Evolutionary conservation across 1,140 invertebrate species (phyloP).

Genomic region (Trichonephila inaurata): DNA sequence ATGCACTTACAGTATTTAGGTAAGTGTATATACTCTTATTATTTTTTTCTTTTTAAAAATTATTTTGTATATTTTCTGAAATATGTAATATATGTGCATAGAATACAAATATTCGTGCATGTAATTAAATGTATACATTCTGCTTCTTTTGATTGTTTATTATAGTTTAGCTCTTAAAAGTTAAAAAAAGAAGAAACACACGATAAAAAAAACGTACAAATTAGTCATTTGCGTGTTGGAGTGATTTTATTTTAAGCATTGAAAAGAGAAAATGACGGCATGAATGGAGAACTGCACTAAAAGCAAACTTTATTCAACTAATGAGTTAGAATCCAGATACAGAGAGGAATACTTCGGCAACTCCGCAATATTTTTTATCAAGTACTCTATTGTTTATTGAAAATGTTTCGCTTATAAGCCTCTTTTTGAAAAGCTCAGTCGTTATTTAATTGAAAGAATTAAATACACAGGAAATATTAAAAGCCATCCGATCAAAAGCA

Average conservation of each 20-base stretch:
- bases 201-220: neutral
- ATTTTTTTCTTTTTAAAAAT: no score
- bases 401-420: neutral
- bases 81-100: no score
- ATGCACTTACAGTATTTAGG: no score
- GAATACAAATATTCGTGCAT: no score
- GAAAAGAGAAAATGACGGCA: neutral
- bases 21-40: no score
- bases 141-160: no score
- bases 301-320: neutral
- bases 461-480: conserved; percentile 21
- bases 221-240: neutral
- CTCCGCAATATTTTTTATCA: conserved; percentile 1
- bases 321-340: neutral
- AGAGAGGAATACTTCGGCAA: neutral
- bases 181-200: no score
- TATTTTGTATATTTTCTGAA: no score
- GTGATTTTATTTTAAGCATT: neutral
- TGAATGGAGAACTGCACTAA: neutral
- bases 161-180: no score
- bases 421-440: neutral
- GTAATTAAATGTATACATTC: no score
- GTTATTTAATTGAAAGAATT: conserved; percentile 20
- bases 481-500: conserved; percentile 5
- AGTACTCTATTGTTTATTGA: neutral